phyloP scores from a whole-genome alignment of 2,113 vertebrate species.

The Calidris pugnax region DNA sequence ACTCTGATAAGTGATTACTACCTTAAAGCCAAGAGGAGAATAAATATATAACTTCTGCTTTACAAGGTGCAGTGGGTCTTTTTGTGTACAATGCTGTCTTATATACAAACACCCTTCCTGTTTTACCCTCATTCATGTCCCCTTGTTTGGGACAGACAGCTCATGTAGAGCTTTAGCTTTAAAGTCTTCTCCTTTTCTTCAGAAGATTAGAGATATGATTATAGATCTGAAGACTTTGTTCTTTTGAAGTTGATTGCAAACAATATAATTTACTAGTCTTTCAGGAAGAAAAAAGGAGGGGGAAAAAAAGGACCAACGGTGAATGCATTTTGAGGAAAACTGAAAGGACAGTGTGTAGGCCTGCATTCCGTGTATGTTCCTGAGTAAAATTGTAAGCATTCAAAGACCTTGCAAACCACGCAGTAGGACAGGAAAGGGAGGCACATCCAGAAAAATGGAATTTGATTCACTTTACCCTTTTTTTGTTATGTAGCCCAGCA shows the following conservation, averaged over 20 bases:
- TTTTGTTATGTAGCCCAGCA: neutral
- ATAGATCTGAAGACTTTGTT: neutral
- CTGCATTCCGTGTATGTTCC: neutral
- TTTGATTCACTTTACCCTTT: neutral
- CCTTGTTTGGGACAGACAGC: neutral
- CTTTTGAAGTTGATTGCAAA: neutral
- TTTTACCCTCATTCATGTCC: neutral
- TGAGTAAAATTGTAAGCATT: neutral
- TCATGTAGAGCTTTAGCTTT: neutral
- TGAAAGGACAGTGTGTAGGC: neutral
- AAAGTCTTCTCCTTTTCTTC: neutral
- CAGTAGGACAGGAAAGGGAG: neutral
- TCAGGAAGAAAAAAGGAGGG: neutral
- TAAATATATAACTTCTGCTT: neutral
- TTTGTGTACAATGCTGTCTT: neutral
- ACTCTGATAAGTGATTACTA: neutral
- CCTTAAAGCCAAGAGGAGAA: neutral
- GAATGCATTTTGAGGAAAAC: neutral
- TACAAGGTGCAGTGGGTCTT: neutral
- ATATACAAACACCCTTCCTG: neutral
- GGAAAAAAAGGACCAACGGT: neutral
- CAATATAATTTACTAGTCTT: neutral
- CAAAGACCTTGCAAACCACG: neutral
- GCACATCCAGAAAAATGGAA: neutral
- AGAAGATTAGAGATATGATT: neutral